Base-by-base conservation (phyloP, 2,797 vertebrate genomes). In the Salmo trutta region DNA sequence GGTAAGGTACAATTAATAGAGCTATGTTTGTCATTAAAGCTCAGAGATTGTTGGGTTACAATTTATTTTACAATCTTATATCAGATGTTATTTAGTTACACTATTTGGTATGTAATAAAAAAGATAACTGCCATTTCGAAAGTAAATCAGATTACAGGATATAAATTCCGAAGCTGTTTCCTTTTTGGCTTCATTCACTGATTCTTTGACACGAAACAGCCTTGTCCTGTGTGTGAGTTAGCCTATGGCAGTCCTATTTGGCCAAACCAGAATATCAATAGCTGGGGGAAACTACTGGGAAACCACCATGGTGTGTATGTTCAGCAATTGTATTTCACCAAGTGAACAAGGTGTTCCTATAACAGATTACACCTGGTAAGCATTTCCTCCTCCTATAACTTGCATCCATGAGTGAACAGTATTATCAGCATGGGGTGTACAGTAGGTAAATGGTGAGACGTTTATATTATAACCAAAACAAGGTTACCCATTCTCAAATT, bases 401-500 rank as follows among this genome's bases (percentile, higher is more conserved):
- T 73, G 53, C 64, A 65, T 51, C 64, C 78, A 73, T 68, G 53
- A 73, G 67, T 66, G 62, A 65, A 14, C 54, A 52, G 33, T 76
- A 52, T 21, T 59, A 41, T 19, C 68, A 19, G 16, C 52, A 68
- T 76, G 36, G 41, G 27, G 6, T 67, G 51, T 71, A 68, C 62
- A 79, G 27, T 74, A 33, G 17, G 36, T 64, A 66, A 16, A 47
- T 47, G 10, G 41, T 47, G 10, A 67, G 67, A 29, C 8, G 56
- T 81, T 15, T 24, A 51, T 79, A 59, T 69, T 56, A 7, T 54
- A 14, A 65, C 52, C 56, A 78, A 51, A 62, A 66, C 74, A 77
- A 69, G 53, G 77, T 76, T 75, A 52, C 78, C 76, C 71, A 72
- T 89, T 82, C 72, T 80, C 68, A 71, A 68, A 73, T 83, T 73